Evolutionary conservation across 1,140 invertebrate genomes (phyloP), one percentile per base, ranked within the genome.

Genomic region (Heliothis virescens): DNA sequence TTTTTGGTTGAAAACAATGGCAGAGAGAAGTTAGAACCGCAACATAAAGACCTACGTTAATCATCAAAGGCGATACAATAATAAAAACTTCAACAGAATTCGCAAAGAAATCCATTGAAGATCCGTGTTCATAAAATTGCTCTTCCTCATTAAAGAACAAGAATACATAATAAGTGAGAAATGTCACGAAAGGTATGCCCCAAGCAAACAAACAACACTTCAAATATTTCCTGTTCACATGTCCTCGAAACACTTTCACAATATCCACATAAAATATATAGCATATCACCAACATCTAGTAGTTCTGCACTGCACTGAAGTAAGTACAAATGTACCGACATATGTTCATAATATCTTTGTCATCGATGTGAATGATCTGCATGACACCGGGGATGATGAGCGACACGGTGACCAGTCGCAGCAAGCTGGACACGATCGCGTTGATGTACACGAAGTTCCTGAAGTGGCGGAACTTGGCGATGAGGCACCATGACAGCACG

Each of bases 181-280:
- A 67, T 4, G 41, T 67, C 41, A 67, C 41, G 13, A 67, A 67
- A 4, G 63, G 63, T 67, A 67, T 67, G 63, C 63, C 63, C 63
- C 63, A 67, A 16, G 63, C 63, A 48, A 67, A 67, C 63, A 67
- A 3, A 67, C 41, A 67, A 48, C 63, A 67, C 63, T 67, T 67
- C 9, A 67, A 48, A 18, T 67, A 67, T 41, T 67, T 67, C 18
- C 63, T 67, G 1, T 48, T 67, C 41, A 67, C 63, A 67, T 67
- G 63, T 48, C 63, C 63, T 18, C 63, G n/a, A 21, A 67, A 67
- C n/a, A 67, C 63, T 48, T 67, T 67, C 16, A 67, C 63, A 48
- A 67, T 67, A 48, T 67, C 63, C 63, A 67, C 63, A 41, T 67
- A 67, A 16, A 67, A 67, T 67, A 67, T 67, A 11, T 67, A 67